Evolutionary conservation across 1,140 invertebrate genomes (phyloP).

Genomic region (Brachionus rubens): DNA sequence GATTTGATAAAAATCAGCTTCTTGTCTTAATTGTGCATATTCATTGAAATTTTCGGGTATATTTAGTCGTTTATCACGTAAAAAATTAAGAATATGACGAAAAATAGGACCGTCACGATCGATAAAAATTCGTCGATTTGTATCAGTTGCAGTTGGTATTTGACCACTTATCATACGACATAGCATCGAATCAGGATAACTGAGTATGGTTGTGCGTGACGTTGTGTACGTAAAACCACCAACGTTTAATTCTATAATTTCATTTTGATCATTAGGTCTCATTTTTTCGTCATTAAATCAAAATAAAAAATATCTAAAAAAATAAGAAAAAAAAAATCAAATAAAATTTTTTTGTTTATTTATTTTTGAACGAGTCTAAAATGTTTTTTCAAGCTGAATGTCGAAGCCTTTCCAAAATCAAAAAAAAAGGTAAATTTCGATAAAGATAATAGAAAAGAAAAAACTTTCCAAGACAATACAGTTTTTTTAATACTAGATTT

Average conservation of each 20-base stretch:
- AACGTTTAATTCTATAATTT: constrained; percentile 50
- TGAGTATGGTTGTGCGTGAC: constrained; percentile 48
- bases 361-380: too few species aligned
- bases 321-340: background rate
- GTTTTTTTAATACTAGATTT: too few species aligned
- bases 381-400: too few species aligned
- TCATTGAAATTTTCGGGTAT: constrained; percentile 48
- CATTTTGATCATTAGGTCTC: constrained; percentile 43
- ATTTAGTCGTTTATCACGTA: constrained; percentile 47
- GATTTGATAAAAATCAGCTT: constrained; percentile 50
- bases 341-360: too few species aligned
- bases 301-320: background rate
- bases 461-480: too few species aligned
- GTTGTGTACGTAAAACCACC: constrained; percentile 50
- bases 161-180: constrained; percentile 49
- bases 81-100: constrained; percentile 49
- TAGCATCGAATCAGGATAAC: constrained; percentile 50
- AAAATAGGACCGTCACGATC: constrained; percentile 49
- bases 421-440: too few species aligned
- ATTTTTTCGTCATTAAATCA: background rate
- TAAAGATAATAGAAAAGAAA: too few species aligned
- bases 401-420: too few species aligned
- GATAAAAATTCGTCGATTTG: constrained; percentile 41
- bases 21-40: constrained; percentile 46
- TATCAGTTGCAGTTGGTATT: constrained; percentile 31